Percentiles rank a stretch among this genome's conserved stretches.
Evolutionary conservation across 2,113 vertebrate species (phyloP).

Genomic region (Prionailurus viverrinus): DNA sequence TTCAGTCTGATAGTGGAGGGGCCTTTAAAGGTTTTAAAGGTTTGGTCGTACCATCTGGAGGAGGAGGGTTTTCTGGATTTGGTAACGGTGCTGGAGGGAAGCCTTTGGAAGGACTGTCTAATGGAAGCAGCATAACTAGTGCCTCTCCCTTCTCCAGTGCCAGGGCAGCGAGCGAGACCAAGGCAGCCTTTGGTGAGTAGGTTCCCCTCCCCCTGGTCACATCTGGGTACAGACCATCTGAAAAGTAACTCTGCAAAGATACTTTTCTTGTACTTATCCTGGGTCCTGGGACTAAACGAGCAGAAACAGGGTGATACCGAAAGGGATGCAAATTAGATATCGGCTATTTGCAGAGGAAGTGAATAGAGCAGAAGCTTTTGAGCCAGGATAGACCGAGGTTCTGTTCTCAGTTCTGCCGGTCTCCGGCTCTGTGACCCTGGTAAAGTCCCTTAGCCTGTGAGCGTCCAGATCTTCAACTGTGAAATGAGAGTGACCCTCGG

Average conservation of each 20-base stretch:
- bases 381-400: neutral
- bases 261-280: neutral
- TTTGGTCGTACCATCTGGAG: constrained; percentile 85
- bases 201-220: accelerated
- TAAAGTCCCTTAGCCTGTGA: neutral
- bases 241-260: neutral
- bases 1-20: constrained; percentile 90
- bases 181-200: constrained; percentile 89
- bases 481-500: neutral
- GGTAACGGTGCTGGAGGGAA: constrained; percentile 90
- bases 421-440: neutral
- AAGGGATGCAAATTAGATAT: neutral
- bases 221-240: neutral
- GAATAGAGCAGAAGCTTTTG: neutral
- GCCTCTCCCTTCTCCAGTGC: constrained; percentile 84
- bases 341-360: neutral
- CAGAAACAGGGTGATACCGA: neutral
- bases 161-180: constrained; percentile 78
- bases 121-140: constrained; percentile 88
- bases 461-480: neutral
- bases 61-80: constrained; percentile 88
- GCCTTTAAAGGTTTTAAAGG: constrained; percentile 97
- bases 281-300: accelerated
- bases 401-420: neutral
- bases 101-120: constrained; percentile 89